Conservation (phyloP, 2,888 invertebrate genomes). For the Spodoptera littoralis region DNA sequence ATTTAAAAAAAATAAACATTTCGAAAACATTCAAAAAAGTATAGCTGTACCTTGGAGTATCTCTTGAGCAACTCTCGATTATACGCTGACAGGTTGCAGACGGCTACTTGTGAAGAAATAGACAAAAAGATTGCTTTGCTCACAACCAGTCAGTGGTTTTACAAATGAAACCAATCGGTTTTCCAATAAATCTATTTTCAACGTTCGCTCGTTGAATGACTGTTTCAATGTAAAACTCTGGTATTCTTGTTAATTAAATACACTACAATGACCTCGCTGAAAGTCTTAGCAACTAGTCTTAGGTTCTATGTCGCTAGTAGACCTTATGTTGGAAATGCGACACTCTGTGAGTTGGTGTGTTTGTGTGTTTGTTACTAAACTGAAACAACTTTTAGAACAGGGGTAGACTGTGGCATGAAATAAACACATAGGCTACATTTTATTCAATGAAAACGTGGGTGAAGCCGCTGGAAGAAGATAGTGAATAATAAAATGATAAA, state of each 20-base stretch:
- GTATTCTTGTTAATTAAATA: no score
- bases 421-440: no score
- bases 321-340: no score
- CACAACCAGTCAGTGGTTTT: constrained; percentile 25
- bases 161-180: constrained; percentile 40
- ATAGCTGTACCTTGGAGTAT: constrained; percentile 50
- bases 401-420: no score
- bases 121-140: constrained; percentile 45
- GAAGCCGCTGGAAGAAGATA: not conserved
- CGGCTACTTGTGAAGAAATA: constrained; percentile 60
- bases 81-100: constrained; percentile 66
- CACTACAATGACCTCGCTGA: no score
- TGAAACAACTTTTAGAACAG: no score
- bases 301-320: no score
- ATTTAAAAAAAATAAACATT: constrained; percentile 32
- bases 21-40: constrained; percentile 42
- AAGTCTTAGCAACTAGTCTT: no score
- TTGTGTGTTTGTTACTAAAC: no score
- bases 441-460: no score
- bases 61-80: constrained; percentile 65
- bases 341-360: no score
- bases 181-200: constrained; percentile 33
- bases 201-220: not conserved
- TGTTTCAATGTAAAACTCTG: no score
- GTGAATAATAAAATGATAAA: not conserved